A percentile compares a stretch with the other conserved stretches of the same genome.
phyloP scores from a whole-genome alignment of 2,797 vertebrate species.

The Fundulus diaphanus region DNA sequence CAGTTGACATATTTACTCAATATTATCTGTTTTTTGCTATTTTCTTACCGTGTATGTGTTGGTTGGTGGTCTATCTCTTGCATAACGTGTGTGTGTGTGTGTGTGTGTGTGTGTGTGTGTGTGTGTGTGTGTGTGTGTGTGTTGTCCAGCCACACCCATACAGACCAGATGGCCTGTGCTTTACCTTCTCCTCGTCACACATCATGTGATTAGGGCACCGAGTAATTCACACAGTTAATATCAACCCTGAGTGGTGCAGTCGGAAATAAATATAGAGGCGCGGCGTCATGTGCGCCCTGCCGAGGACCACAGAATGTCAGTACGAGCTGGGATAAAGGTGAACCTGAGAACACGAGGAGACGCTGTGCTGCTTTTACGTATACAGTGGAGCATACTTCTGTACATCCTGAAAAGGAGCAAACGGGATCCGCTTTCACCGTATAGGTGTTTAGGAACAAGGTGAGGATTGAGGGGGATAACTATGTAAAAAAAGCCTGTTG shows the following conservation, averaged over 20 bases:
- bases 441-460: conserved; percentile 24
- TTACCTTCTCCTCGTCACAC: conserved; percentile 64
- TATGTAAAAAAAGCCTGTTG: neutral
- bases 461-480: neutral
- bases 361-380: conserved; percentile 21
- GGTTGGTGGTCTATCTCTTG: conserved; percentile 4
- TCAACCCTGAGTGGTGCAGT: conserved; percentile 46
- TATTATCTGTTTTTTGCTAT: neutral
- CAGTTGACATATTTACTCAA: neutral
- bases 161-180: conserved; percentile 57
- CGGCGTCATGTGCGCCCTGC: conserved; percentile 27
- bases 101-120: conserved; percentile 28
- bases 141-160: conserved; percentile 31
- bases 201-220: conserved; percentile 65
- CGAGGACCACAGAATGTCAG: conserved; percentile 39
- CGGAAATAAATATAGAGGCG: conserved; percentile 59
- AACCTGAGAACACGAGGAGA: conserved; percentile 23
- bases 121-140: conserved; percentile 19
- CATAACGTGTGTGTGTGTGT: conserved; percentile 2
- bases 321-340: conserved; percentile 13
- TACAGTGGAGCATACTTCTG: conserved; percentile 3
- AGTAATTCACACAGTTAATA: conserved; percentile 62
- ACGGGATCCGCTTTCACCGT: neutral
- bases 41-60: neutral
- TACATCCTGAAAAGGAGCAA: conserved; percentile 1